A percentile compares a stretch with the other conserved stretches of the same genome.
These are phyloP conservation scores for Laticauda laticaudata DNA, from an alignment of 2,113 vertebrate species.

Conservation along the genomic window DNA sequence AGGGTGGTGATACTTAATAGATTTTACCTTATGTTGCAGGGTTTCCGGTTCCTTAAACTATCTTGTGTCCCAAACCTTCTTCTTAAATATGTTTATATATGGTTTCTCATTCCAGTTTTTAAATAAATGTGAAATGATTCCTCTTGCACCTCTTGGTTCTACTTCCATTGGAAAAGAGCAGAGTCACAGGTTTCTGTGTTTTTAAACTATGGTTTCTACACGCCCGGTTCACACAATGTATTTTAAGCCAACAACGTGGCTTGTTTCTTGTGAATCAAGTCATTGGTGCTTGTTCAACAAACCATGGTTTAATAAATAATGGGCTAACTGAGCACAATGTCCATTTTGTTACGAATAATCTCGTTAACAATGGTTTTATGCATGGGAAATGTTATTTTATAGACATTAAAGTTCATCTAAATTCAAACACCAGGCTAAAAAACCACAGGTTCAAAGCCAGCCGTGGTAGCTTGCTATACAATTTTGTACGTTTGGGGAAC, in stretches of 20 bases:
- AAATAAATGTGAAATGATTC: neutral
- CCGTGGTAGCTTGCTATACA: too few species aligned
- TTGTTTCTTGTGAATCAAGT: neutral
- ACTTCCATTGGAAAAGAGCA: neutral
- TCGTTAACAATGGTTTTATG: neutral
- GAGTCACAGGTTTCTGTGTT: neutral
- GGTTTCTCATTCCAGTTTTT: neutral
- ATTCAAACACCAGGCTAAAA: neutral
- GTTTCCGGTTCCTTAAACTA: neutral
- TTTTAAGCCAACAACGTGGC: neutral
- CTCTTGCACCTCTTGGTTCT: neutral
- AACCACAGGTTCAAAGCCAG: neutral
- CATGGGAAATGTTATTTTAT: neutral
- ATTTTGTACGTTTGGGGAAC: too few species aligned
- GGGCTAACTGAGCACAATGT: neutral
- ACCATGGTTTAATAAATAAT: neutral
- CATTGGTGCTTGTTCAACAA: neutral
- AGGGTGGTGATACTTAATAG: neutral
- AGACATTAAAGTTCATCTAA: neutral
- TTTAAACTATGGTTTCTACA: neutral
- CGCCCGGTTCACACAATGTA: neutral
- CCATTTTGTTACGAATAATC: neutral
- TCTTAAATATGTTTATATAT: neutral
- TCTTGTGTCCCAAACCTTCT: neutral
- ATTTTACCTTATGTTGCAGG: neutral